phyloP scores from a whole-genome alignment of 1,140 invertebrate species.

The Frieseomelitta varia region DNA sequence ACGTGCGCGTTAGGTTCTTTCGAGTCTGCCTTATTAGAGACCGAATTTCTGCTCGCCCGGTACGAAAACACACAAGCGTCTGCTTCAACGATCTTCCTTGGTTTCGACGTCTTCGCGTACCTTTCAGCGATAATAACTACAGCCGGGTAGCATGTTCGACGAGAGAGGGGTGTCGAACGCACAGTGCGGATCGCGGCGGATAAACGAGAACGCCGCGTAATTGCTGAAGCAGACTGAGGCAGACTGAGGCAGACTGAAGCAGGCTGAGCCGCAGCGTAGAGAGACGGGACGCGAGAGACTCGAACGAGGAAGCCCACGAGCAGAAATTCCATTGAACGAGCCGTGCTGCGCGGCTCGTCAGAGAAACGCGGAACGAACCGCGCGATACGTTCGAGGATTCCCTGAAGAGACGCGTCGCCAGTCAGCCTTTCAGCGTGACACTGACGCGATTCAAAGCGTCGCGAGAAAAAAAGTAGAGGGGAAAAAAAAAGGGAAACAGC shows the following conservation, averaged over 20 bases:
- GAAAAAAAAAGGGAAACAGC: not conserved
- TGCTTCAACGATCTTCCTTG: not conserved
- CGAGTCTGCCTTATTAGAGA: not conserved
- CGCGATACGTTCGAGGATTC: constrained; percentile 28
- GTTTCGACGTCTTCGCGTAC: constrained; percentile 9
- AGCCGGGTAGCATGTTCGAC: too few species aligned
- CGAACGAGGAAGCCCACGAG: constrained; percentile 18
- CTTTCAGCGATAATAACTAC: not conserved
- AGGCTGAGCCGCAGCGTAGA: too few species aligned
- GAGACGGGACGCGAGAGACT: not conserved
- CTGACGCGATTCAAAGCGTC: constrained; percentile 35
- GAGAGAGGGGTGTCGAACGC: constrained; percentile 2
- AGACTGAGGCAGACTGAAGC: not conserved
- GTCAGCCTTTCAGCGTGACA: constrained; percentile 32
- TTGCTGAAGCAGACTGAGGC: constrained; percentile 26
- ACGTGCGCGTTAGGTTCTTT: not conserved
- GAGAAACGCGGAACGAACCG: constrained; percentile 3
- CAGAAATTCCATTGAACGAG: constrained; percentile 23
- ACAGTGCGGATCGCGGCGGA: not conserved
- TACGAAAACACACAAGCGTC: not conserved
- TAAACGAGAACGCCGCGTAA: constrained; percentile 20
- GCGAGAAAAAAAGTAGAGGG: not conserved
- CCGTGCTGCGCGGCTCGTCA: not conserved
- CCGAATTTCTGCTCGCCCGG: not conserved
- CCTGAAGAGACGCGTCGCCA: not conserved